These are phyloP conservation scores for Globodera ellingtonae DNA, from an alignment of 1,140 invertebrate genomes.

Conservation along the genomic window DNA sequence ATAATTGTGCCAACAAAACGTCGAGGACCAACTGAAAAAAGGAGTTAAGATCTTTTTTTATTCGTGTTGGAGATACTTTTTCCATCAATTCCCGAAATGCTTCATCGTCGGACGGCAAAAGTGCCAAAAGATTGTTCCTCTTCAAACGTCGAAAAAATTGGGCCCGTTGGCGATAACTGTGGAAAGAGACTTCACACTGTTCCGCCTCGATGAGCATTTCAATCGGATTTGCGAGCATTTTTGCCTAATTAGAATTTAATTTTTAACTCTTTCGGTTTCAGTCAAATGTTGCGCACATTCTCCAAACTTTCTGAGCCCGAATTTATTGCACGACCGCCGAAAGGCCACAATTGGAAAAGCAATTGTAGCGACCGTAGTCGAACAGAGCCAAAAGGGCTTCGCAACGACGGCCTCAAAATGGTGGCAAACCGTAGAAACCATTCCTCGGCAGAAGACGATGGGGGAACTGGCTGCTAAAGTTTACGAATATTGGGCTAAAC, in stretches of 20 bases:
- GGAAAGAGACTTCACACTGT: slow-evolving; percentile 12
- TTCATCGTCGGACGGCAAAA: not conserved
- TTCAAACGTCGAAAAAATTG: slow-evolving; percentile 17
- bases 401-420: not conserved
- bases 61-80: not conserved
- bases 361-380: not conserved
- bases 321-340: not conserved
- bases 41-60: not conserved
- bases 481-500: too few species aligned
- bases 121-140: not conserved
- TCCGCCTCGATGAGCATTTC: slow-evolving; percentile 11
- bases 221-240: not conserved
- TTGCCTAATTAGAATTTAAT: not conserved
- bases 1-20: slow-evolving; percentile 38
- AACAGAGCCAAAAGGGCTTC: slow-evolving; percentile 9
- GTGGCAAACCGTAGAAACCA: not conserved
- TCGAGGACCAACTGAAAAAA: slow-evolving; percentile 34
- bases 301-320: not conserved
- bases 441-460: not conserved
- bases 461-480: too few species aligned
- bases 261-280: not conserved
- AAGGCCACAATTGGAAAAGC: not conserved
- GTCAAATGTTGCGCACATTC: not conserved
- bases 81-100: not conserved
- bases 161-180: slow-evolving; percentile 26